Conservation (phyloP, 2,113 vertebrate genomes). For the Eclectus roratus region DNA sequence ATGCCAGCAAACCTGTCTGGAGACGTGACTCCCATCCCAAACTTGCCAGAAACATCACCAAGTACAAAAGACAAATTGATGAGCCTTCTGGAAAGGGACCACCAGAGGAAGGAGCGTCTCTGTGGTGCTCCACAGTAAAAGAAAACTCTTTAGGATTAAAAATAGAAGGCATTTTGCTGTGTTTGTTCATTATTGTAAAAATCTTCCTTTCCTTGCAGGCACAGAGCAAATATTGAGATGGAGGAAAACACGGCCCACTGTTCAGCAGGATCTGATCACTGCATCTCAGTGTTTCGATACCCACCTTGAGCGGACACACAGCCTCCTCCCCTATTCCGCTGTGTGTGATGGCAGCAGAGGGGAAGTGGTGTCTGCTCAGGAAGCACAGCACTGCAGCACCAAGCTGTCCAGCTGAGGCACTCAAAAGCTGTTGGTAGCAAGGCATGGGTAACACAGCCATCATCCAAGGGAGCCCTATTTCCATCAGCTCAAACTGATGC, state of each 20-base stretch:
- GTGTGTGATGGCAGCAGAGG: background rate
- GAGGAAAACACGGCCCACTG: background rate
- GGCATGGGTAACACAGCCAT: background rate
- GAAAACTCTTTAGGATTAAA: background rate
- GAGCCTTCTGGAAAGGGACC: slow-evolving; percentile 42
- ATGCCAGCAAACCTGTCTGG: slow-evolving; percentile 51
- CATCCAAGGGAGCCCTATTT: background rate
- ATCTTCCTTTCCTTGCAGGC: background rate
- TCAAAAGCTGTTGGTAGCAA: background rate
- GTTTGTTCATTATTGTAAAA: slow-evolving; percentile 29
- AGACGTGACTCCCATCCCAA: slow-evolving; percentile 59
- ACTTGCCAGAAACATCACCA: background rate
- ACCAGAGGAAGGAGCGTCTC: slow-evolving; percentile 11
- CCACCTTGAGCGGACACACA: background rate
- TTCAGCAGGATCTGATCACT: background rate
- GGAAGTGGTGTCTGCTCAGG: background rate
- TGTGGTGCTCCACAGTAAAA: slow-evolving; percentile 11
- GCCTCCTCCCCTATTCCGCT: rapidly evolving
- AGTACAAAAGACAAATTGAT: slow-evolving; percentile 62
- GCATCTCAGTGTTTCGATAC: background rate
- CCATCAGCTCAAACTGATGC: background rate
- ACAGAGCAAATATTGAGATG: slow-evolving; percentile 45
- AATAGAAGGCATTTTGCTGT: slow-evolving; percentile 26
- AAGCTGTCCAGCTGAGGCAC: background rate
- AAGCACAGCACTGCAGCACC: background rate